Base-by-base conservation (phyloP, 2,113 vertebrate species). In the Procavia capensis region DNA sequence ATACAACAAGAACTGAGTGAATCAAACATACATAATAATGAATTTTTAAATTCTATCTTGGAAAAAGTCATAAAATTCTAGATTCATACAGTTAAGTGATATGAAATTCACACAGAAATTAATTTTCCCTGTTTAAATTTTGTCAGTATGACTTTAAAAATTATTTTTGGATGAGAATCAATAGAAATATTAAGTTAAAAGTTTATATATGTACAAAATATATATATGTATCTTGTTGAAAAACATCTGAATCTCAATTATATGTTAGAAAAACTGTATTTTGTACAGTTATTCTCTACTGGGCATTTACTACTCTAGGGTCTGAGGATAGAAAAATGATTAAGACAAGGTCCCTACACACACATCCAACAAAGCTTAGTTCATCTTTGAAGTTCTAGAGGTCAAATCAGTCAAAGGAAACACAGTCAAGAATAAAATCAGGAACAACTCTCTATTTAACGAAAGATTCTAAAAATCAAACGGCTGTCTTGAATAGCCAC, bases 61-160 rank as follows among this genome's bases (percentile, higher is more conserved):
- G 31, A 20, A 66, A 50, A 54, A 78, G 45, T 64, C 34, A 76
- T 61, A 76, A 34, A 83, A 29, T 83, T 43, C 66, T 83, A 88
- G 36, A 64, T 66, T 54, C 36, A 94, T 66, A 45, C 70, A 80
- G 50, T 64, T 64, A 83, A 94, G 80, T 84, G 36, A 36, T 59
- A 78, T 45, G 5, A 78, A 8, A 78, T 36, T 74, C 36, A 89
- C 82, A 72, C 59, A 89, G 57, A 84, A 89, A 78, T 59, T 31
- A 89, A 78, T 59, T 84, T 94, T 84, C 36, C 36, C 83, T 61
- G 7, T 54, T 88, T 80, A 86, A 86, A 54, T 54, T 86, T 85
- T 74, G 10, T 81, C 41, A 94, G 81, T 80, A 68, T 1, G 43
- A 29, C 34, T 80, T 70, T 36, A 86, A 78, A 34, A 72, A 72